Base-by-base conservation (phyloP, 2,888 invertebrate species). In the Drosophila acutilabella region DNA sequence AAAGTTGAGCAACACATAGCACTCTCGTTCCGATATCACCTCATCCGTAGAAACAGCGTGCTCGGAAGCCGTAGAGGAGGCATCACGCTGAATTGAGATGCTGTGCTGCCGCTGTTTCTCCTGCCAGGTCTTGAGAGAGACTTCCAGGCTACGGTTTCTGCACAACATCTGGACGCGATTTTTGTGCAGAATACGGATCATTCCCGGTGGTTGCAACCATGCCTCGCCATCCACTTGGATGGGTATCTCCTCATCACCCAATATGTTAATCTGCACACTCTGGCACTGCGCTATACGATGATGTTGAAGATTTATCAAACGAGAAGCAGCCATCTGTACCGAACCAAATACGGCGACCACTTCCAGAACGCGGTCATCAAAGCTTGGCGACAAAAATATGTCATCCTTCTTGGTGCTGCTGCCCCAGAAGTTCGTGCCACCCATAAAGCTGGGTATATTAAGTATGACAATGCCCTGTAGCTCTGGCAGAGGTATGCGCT, bases 371-470 rank as follows among this genome's bases (percentile, higher is more conserved):
- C 97, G 95, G 93, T 99, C 99, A 92, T 99, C 99, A 90, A 99
- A 98, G 13, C 97, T 97, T 3, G 98, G 98, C 0, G 98, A 96
- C 14, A 98, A 93, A 90, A 99, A 99, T 54, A 97, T 94, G 89
- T 98, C 98, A 81, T 97, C 98, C 82, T 96, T 97, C 90, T 98
- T 96, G 2, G 96, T 96, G 5, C 97, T 96, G 4, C 97, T 97
- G 54, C 99, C 99, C 99, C 99, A 99, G 92, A 99, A 99, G 93
- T 99, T 99, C 33, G 98, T 98, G 48, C 99, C 99, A 5, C 99
- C 99, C 96, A 98, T 98, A 92, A 99, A 99, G 88, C 98, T 98
- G 68, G 97, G 97, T 92, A 99, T 99, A 93, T 99, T 99, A 20
- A 99, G 93, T 38, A 99, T 97, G 23, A 99, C 99, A 88, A 99